These are phyloP conservation scores for Homarus americanus DNA, from an alignment of 1,140 invertebrate species.

Conservation along the genomic window DNA sequence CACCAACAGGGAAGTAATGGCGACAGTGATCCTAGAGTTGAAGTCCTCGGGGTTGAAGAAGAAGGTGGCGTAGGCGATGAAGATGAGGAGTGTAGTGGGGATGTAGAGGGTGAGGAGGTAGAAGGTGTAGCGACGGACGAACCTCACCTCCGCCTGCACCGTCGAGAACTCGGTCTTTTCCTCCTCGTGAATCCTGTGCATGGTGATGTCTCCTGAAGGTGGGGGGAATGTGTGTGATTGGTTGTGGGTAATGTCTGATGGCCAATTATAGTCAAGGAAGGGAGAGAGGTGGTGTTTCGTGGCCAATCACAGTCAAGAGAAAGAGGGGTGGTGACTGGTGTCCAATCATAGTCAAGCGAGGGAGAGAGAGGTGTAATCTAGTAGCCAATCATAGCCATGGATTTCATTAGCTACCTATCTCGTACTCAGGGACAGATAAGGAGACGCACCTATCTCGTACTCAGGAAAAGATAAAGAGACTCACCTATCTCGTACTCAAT, in stretches of 20 bases:
- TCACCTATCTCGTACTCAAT: constrained; percentile 56
- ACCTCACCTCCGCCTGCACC: constrained; percentile 13
- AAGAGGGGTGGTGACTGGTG: too few species aligned
- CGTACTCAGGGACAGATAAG: too few species aligned
- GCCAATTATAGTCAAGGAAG: too few species aligned
- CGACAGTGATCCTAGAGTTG: constrained; percentile 53
- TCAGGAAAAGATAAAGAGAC: background rate
- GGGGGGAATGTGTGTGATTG: too few species aligned
- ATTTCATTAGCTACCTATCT: too few species aligned
- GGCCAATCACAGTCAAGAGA: too few species aligned
- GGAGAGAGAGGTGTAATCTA: too few species aligned
- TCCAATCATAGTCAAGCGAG: too few species aligned
- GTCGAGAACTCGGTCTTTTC: constrained; percentile 19
- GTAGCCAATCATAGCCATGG: too few species aligned
- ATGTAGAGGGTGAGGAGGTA: constrained; percentile 58
- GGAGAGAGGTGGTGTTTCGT: too few species aligned
- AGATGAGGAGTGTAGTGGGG: constrained; percentile 45
- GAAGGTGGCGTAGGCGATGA: constrained; percentile 56
- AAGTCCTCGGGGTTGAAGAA: constrained; percentile 57
- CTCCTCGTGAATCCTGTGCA: background rate
- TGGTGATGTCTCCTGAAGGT: background rate
- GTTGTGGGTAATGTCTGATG: too few species aligned
- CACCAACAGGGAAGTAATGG: constrained; percentile 44
- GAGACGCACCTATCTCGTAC: too few species aligned
- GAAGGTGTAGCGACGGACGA: constrained; percentile 38